Percentiles rank a stretch among this genome's conserved stretches.
Conservation (phyloP, 2,797 vertebrate species). For the Gallinago nigripennis region DNA sequence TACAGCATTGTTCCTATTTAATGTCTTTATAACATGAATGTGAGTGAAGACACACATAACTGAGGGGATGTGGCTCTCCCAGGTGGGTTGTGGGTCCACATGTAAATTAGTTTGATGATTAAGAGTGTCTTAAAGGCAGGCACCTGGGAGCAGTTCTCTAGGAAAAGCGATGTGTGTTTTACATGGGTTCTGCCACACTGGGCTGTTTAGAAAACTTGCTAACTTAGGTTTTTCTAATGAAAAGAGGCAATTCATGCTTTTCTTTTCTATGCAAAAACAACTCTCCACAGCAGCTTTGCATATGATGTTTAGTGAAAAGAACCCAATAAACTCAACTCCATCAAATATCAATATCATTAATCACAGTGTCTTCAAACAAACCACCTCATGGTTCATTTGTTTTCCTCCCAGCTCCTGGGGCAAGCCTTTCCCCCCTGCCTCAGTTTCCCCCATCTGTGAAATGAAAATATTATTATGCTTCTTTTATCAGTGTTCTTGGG, state of each 20-base stretch:
- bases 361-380: neutral
- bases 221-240: neutral
- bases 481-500: neutral
- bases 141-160: neutral
- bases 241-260: neutral
- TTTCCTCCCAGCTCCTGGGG: neutral
- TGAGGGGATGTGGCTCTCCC: neutral
- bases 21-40: neutral
- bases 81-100: neutral
- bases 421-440: rapidly evolving
- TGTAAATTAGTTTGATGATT: neutral
- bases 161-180: neutral
- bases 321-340: neutral
- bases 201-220: neutral
- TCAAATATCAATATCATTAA: neutral
- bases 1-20: neutral
- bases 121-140: neutral
- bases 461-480: neutral
- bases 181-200: rapidly evolving
- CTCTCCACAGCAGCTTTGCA: neutral
- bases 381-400: neutral
- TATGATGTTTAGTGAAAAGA: neutral
- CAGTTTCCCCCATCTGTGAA: neutral
- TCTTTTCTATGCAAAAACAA: neutral
- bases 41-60: neutral